A percentile compares a stretch with the other conserved stretches of the same genome.
Evolutionary conservation across 2,113 vertebrate species (phyloP).

Genomic region (Neogobius melanostomus): DNA sequence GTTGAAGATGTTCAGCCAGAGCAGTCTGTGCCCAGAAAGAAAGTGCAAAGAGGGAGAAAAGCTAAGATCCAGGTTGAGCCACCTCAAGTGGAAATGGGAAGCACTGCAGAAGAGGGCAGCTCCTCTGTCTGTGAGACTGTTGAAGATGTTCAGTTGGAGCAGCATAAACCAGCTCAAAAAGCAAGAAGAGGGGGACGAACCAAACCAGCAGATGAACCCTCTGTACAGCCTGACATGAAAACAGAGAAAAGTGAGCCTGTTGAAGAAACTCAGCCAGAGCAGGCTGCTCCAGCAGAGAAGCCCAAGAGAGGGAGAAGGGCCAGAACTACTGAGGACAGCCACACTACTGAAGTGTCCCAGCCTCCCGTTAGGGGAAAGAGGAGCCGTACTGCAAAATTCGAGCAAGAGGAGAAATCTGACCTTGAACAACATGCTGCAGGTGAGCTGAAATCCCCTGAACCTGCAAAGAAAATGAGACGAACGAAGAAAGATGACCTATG

Average conservation of each 20-base stretch:
- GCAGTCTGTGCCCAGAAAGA: slow-evolving; percentile 1
- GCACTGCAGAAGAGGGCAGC: neutral
- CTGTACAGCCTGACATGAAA: neutral
- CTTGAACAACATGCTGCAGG: neutral
- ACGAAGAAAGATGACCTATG: slow-evolving; percentile 37
- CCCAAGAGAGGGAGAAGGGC: slow-evolving; percentile 45
- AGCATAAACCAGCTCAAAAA: neutral
- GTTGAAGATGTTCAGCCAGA: slow-evolving; percentile 2
- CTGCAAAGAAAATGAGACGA: slow-evolving; percentile 29
- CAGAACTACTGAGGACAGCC: slow-evolving; percentile 4
- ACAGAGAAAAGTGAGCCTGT: neutral
- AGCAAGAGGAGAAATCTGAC: slow-evolving; percentile 1
- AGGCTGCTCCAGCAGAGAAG: slow-evolving; percentile 17
- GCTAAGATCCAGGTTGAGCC: slow-evolving; percentile 27
- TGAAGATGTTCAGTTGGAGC: neutral
- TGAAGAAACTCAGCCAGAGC: slow-evolving; percentile 2
- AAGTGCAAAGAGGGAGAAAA: slow-evolving; percentile 54
- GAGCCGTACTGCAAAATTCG: slow-evolving; percentile 38
- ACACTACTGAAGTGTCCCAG: slow-evolving; percentile 2
- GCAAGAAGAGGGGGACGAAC: slow-evolving; percentile 29
- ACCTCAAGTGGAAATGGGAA: slow-evolving; percentile 12
- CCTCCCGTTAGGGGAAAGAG: slow-evolving; percentile 43
- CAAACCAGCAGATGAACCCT: neutral
- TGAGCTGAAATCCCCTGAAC: slow-evolving; percentile 12
- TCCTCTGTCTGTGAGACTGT: slow-evolving; percentile 1